Evolutionary conservation across 2,113 vertebrate genomes (phyloP).

Genomic region (Phalacrocorax pelagicus): DNA sequence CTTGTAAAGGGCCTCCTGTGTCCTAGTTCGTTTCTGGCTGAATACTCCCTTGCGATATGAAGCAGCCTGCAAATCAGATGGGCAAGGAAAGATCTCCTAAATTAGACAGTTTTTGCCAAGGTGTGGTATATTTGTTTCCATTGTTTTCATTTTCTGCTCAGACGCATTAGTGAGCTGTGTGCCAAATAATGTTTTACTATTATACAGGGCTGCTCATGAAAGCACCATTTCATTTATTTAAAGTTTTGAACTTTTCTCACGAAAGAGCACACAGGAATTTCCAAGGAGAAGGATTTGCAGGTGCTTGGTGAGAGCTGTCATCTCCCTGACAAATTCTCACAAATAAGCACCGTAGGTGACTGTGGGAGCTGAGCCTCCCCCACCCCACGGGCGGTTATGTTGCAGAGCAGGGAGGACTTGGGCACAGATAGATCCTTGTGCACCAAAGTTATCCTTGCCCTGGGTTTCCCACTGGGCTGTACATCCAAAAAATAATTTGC

Average conservation of each 20-base stretch:
- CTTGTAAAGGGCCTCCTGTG: conserved; percentile 12
- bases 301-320: not conserved
- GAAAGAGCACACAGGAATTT: not conserved
- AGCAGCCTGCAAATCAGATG: not conserved
- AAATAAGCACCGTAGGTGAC: not conserved
- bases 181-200: not conserved
- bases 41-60: not conserved
- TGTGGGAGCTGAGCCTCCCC: not conserved
- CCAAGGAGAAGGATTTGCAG: not conserved
- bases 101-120: not conserved
- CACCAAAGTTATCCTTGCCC: not conserved
- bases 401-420: not conserved
- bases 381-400: accelerated
- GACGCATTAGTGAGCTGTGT: not conserved
- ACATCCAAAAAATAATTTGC: not conserved
- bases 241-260: not conserved
- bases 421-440: not conserved
- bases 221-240: not conserved
- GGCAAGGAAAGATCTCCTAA: not conserved
- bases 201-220: not conserved
- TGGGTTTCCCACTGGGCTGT: not conserved
- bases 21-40: not conserved
- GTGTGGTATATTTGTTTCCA: not conserved
- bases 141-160: not conserved
- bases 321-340: not conserved